Evolutionary conservation across 2,888 invertebrate genomes (phyloP), one percentile per base, ranked within the genome.

Genomic region (Dilophus febrilis): DNA sequence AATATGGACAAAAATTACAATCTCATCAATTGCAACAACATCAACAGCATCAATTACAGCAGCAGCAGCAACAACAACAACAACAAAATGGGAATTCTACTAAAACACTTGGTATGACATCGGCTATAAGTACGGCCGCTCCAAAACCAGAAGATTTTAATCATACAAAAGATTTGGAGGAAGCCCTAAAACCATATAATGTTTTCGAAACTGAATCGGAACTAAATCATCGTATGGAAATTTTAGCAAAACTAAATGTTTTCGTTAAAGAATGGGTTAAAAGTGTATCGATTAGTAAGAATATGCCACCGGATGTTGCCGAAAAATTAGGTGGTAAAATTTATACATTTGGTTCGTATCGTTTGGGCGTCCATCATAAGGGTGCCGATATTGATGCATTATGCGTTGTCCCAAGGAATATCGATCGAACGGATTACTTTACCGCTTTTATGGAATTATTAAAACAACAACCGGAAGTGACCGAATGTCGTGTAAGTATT

Each of bases 381-480:
- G 97, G 97, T 28, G 97, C 97, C 45, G 98, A 98, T 70, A 98
- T 99, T 52, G 98, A 98, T 68, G 95, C 97, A 0, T 63, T 99
- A 19, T 95, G 95, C 65, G 95, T 99, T 17, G 95, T 90, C 19
- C 98, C 98, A 11, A 71, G 94, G 31, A 97, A 98, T 62, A 86
- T 98, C 46, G 83, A 86, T 53, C 71, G 98, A 40, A 64, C 71
- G 2, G 98, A 99, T 63, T 98, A 97, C 64, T 99, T 99, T 64
- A 67, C 76, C n/a, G 79, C 90, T 1, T 98, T 99, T 65, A 85
- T 84, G 57, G 90, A 95, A 28, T 64, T 91, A 48, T 68, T 98
- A 14, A 88, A 85, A 56, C 70, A 77, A 52, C 86, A 91, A 54
- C 68, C 79, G 1, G 87, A 92, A 70, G 84, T 85, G 32, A 77